These are phyloP conservation scores for Torymus texanus DNA, from an alignment of 2,888 invertebrate species.

Conservation along the genomic window DNA sequence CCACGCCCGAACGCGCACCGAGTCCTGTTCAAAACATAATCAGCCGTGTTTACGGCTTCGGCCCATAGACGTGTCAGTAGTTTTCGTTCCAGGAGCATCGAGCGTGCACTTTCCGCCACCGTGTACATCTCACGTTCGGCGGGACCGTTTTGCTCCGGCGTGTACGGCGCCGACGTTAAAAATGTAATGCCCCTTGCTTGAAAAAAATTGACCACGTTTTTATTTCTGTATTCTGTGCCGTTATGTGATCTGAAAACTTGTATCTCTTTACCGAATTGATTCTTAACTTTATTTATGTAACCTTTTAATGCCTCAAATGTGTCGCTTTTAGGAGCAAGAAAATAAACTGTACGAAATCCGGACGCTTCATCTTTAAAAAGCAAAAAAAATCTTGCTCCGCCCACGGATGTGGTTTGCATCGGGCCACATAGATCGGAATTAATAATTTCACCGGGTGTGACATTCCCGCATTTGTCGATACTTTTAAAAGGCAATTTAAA, in stretches of 20 bases:
- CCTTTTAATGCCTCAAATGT: neutral
- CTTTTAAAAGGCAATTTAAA: too few species aligned
- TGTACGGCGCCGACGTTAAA: neutral
- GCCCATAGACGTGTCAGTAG: neutral
- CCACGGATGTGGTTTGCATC: neutral
- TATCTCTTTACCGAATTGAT: neutral
- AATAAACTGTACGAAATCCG: neutral
- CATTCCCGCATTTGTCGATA: too few species aligned
- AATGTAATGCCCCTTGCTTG: neutral
- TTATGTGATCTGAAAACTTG: neutral
- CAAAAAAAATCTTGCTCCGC: neutral
- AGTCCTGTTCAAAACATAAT: neutral
- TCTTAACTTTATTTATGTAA: neutral
- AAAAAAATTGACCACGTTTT: neutral
- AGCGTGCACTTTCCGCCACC: neutral
- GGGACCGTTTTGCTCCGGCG: conserved; percentile 28
- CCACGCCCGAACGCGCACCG: too few species aligned
- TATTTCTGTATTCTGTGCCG: neutral
- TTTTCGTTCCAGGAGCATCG: neutral
- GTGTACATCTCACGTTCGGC: conserved; percentile 28
- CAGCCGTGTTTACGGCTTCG: neutral
- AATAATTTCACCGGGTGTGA: too few species aligned
- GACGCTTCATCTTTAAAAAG: neutral
- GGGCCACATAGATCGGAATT: too few species aligned
- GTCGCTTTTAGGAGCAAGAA: neutral